Percentiles rank a stretch among this genome's conserved stretches.
Conservation (phyloP, 2,888 invertebrate species). For the Pristionchus exspectatus region DNA sequence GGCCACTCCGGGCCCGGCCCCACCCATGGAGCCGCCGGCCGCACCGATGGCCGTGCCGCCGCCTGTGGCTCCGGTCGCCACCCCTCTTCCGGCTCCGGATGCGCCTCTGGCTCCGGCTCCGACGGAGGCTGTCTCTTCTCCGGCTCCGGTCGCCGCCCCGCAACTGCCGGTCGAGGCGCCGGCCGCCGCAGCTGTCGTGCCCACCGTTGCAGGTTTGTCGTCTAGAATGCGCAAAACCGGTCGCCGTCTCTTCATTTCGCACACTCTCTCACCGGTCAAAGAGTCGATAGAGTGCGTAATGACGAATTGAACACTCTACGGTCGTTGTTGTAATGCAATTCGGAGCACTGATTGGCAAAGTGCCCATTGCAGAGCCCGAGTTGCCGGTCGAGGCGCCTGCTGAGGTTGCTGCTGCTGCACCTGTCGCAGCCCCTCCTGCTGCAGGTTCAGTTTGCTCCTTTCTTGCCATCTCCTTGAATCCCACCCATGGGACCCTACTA, state of each 20-base stretch:
- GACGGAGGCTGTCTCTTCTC: not conserved
- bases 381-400: not conserved
- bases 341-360: too few relatives aligned
- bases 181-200: not conserved
- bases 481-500: too few relatives aligned
- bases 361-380: not conserved
- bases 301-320: too few relatives aligned
- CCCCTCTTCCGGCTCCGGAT: not conserved
- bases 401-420: not conserved
- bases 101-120: slow-evolving; percentile 2
- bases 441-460: not conserved
- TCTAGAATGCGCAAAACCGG: not conserved
- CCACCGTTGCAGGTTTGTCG: not conserved
- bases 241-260: not conserved
- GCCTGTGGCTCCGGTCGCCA: not conserved
- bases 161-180: not conserved
- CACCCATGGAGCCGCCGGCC: not conserved
- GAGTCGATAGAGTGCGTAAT: too few relatives aligned
- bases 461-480: too few relatives aligned
- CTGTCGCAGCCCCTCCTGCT: not conserved
- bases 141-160: not conserved
- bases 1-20: not conserved
- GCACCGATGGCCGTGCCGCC: not conserved
- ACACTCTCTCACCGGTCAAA: too few relatives aligned
- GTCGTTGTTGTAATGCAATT: too few relatives aligned